phyloP scores from a whole-genome alignment of 1,140 invertebrate species.

The Plutomurus gul region DNA sequence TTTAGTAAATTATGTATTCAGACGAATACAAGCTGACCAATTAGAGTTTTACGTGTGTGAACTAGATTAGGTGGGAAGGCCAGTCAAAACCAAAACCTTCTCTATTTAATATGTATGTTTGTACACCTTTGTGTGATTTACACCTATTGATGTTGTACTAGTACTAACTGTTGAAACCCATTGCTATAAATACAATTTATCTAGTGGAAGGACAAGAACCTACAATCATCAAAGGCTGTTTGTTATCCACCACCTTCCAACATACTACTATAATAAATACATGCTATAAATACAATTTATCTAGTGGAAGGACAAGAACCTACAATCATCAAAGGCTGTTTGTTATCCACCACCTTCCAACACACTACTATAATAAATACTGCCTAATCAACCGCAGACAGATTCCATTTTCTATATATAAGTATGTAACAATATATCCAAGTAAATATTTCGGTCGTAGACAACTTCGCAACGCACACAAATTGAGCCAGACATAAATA shows the following conservation, averaged over 20 bases:
- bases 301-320: not conserved
- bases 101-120: not conserved
- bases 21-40: not conserved
- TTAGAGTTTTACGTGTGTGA: not conserved
- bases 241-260: not conserved
- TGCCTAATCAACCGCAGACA: not conserved
- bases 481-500: not conserved
- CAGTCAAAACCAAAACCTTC: not conserved
- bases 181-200: not conserved
- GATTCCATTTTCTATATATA: not conserved
- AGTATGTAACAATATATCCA: not conserved
- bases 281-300: not conserved
- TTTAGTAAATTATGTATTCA: not conserved
- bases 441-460: too few species aligned
- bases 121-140: conserved; percentile 22
- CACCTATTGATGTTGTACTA: conserved; percentile 5
- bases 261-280: not conserved
- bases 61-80: not conserved
- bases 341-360: not conserved
- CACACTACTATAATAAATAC: too few species aligned
- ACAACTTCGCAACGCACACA: not conserved
- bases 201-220: not conserved
- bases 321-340: not conserved
- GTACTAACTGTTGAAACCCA: conserved; percentile 1
- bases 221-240: not conserved